Base-by-base conservation (phyloP, 2,797 vertebrate genomes). In the Garrulus glandarius region DNA sequence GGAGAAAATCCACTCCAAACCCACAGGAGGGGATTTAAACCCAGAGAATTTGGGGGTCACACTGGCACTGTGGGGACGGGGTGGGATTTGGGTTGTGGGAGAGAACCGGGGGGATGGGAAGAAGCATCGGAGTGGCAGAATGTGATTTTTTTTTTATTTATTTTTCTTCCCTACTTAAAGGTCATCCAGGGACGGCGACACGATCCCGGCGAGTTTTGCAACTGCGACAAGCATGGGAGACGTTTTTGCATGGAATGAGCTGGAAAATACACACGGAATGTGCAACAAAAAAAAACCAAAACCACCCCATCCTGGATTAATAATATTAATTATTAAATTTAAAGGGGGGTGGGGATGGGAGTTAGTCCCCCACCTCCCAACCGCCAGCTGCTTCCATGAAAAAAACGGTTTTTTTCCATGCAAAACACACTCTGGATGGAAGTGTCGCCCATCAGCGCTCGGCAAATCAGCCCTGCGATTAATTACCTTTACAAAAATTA, bases 111-210 rank as follows among this genome's bases (percentile, higher is more conserved):
- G 17, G 1, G 18, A 27, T 10, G 56, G 47, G 61, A 50, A 63
- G 53, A 3, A 2, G 61, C 44, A 19, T 1, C 9, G 7, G 76
- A 76, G 72, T 3, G 4, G 46, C 3, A 0, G 27, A n/a, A 41
- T 39, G 78, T 15, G 15, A 17, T 10, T 39, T 37, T 50, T 39
- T 37, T 50, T 37, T 34, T 41, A 19, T 53, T 84, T 75, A 27
- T 70, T 56, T 61, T 17, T 9, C 22, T 43, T 44, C 57, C 50
- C 27, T n/a, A 6, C 30, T 50, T 57, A 94, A 90, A 94, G 89
- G 95, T 95, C 92, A 94, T 20, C 69, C 13, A 43, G 88, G 96
- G 96, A 95, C 88, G 37, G 21, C 56, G 13, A 71, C 87, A 36
- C 18, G 2, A 84, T 36, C 59, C 16, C 39, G 14, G 39, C 2